phyloP scores from a whole-genome alignment of 2,888 invertebrate genomes.

The Sclerodermus sp. region DNA sequence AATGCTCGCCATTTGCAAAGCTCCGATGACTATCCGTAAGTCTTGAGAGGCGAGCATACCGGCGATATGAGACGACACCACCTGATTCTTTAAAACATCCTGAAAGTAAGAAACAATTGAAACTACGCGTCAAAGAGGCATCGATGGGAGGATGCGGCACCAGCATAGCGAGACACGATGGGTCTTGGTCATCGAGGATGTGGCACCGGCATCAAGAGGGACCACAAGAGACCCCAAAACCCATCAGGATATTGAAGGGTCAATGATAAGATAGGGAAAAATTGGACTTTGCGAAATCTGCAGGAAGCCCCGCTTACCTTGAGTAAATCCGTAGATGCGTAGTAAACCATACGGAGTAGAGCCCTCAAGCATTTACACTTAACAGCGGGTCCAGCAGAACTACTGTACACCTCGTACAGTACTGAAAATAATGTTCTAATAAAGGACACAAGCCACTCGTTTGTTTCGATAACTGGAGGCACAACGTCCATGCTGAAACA shows the following conservation, averaged over 20 bases:
- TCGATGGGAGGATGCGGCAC: no score
- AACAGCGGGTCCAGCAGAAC: conserved; percentile 96
- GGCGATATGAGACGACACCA: conserved; percentile 94
- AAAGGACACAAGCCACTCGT: conserved; percentile 59
- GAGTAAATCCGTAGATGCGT: conserved; percentile 84
- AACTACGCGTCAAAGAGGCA: no score
- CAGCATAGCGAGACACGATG: no score
- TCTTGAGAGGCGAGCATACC: conserved; percentile 98
- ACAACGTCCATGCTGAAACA: conserved; percentile 52
- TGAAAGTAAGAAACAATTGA: conserved; percentile 21
- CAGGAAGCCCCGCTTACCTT: no score
- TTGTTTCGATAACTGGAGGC: conserved; percentile 54
- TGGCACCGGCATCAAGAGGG: no score
- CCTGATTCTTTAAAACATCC: conserved; percentile 68
- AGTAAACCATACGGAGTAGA: conserved; percentile 93
- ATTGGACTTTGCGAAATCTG: no score
- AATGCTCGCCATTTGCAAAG: conserved; percentile 95
- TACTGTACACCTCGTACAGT: conserved; percentile 97
- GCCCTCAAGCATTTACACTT: conserved; percentile 96
- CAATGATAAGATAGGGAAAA: neutral
- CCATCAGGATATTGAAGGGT: no score
- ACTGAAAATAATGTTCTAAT: conserved; percentile 87
- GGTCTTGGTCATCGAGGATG: no score
- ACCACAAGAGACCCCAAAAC: no score
- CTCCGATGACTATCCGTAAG: conserved; percentile 93